phyloP scores from a whole-genome alignment of 2,888 invertebrate genomes.

The Nipponacmea schrenckii region DNA sequence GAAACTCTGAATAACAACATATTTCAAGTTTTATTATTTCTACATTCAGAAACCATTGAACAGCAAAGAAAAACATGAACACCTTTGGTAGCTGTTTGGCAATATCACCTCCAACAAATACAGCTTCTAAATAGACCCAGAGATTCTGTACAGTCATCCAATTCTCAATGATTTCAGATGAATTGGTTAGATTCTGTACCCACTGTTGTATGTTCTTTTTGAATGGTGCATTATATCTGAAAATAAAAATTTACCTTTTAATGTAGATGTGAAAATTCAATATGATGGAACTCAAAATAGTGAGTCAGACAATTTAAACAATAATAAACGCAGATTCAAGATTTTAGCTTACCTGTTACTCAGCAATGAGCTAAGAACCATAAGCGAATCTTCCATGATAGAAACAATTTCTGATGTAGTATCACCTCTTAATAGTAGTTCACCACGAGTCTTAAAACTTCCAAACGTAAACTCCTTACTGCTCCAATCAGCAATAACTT shows the following conservation, averaged over 20 bases:
- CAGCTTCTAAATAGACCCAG: constrained; percentile 98
- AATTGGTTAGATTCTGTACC: constrained; percentile 92
- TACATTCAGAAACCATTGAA: too few species aligned
- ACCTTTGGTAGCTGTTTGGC: constrained; percentile 90
- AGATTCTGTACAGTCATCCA: constrained; percentile 97
- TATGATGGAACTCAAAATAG: too few species aligned
- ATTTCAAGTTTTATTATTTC: too few species aligned
- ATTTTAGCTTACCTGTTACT: constrained; percentile 79
- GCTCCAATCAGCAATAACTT: constrained; percentile 94
- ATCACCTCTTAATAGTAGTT: constrained; percentile 89
- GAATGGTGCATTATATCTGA: constrained; percentile 92
- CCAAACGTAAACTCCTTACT: constrained; percentile 88
- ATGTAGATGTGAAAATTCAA: too few species aligned
- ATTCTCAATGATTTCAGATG: constrained; percentile 94
- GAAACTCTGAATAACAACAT: too few species aligned
- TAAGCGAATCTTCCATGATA: constrained; percentile 94
- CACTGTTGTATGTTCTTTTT: constrained; percentile 95
- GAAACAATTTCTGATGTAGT: constrained; percentile 95
- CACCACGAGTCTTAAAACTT: constrained; percentile 94
- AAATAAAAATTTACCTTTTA: too few species aligned
- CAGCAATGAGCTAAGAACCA: constrained; percentile 91
- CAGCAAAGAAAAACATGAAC: background rate
- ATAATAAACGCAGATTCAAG: too few species aligned
- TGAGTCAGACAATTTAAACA: background rate
- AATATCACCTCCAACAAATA: constrained; percentile 97